These are phyloP conservation scores for Pseudachorutes palmiensis DNA, from an alignment of 1,140 invertebrate species.

Conservation along the genomic window DNA sequence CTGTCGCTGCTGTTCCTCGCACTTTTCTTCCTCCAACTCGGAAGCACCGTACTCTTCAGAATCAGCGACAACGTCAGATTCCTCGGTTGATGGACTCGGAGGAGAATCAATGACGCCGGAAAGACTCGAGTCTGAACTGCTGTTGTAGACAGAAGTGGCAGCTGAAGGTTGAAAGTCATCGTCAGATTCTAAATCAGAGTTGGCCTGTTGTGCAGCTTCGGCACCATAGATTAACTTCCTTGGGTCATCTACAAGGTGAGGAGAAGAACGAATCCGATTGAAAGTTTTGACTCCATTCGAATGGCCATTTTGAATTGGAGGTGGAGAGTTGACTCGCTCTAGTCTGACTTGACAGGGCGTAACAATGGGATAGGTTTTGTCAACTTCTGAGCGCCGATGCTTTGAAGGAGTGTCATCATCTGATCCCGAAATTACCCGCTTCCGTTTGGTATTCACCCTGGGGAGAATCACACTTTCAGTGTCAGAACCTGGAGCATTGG, in stretches of 20 bases:
- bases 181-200: background rate
- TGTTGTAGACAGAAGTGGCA: background rate
- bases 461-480: background rate
- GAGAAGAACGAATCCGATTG: background rate
- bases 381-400: background rate
- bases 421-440: background rate
- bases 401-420: background rate
- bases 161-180: background rate
- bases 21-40: background rate
- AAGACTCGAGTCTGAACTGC: background rate
- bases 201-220: background rate
- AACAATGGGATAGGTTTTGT: background rate
- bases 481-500: background rate
- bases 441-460: background rate
- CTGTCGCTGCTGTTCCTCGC: background rate
- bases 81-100: background rate
- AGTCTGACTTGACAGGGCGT: background rate
- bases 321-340: background rate
- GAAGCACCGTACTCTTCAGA: slow-evolving; percentile 7
- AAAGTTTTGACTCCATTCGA: background rate
- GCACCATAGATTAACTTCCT: background rate
- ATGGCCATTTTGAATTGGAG: background rate
- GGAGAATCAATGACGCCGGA: background rate
- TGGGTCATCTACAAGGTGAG: background rate
- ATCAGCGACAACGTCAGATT: background rate